These are phyloP conservation scores for Drosophila cardini DNA, from an alignment of 1,140 invertebrate genomes.

Conservation along the genomic window DNA sequence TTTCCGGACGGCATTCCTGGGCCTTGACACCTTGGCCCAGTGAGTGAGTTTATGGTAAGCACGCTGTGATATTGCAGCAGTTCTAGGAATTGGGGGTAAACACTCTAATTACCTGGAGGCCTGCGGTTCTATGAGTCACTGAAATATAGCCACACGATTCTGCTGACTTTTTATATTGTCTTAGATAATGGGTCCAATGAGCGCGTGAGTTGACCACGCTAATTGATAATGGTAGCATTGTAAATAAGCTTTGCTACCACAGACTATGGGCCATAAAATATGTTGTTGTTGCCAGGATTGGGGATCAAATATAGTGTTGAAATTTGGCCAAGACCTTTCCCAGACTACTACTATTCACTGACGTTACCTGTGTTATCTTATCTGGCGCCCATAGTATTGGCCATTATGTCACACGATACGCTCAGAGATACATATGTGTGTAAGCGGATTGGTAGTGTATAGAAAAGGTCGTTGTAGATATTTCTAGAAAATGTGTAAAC, in stretches of 20 bases:
- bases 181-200: conserved; percentile 27
- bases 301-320: not conserved
- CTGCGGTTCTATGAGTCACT: conserved; percentile 35
- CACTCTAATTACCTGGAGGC: conserved; percentile 30
- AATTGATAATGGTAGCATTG: conserved; percentile 27
- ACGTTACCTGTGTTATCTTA: conserved; percentile 20
- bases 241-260: not conserved
- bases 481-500: too few relatives aligned
- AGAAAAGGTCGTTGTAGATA: not conserved
- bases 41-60: conserved; percentile 13
- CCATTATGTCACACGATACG: conserved; percentile 17
- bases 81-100: conserved; percentile 38
- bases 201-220: conserved; percentile 13
- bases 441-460: not conserved
- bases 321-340: conserved; percentile 8
- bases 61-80: conserved; percentile 16
- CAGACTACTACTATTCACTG: not conserved
- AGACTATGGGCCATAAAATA: not conserved
- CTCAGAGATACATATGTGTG: not conserved
- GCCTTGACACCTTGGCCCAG: conserved; percentile 26
- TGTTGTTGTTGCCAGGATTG: not conserved
- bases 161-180: conserved; percentile 14
- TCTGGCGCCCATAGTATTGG: not conserved
- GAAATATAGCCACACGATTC: conserved; percentile 17
- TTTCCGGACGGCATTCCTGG: conserved; percentile 47